These are phyloP conservation scores for Leucophenga varia DNA, from an alignment of 1,140 invertebrate genomes.

Conservation along the genomic window DNA sequence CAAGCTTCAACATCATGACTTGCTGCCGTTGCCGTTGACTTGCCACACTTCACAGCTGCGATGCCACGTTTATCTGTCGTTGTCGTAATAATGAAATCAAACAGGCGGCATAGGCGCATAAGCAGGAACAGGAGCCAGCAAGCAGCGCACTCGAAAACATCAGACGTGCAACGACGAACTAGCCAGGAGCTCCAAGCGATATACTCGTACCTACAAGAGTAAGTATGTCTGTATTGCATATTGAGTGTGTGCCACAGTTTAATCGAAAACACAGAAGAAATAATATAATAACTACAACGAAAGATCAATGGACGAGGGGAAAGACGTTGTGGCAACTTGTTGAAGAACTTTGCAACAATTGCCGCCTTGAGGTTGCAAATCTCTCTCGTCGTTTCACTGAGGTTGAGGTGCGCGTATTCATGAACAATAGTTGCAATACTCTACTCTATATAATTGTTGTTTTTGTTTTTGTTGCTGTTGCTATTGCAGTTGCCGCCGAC, in stretches of 20 bases:
- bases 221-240: too few species aligned
- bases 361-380: conserved; percentile 41
- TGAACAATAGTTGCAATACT: neutral
- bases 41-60: conserved; percentile 6
- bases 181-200: too few species aligned
- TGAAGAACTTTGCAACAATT: neutral
- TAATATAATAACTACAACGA: too few species aligned
- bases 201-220: too few species aligned
- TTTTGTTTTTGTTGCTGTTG: conserved; percentile 8
- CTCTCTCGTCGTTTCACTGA: conserved; percentile 23
- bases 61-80: neutral
- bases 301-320: conserved; percentile 13
- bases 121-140: neutral
- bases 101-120: neutral
- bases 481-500: neutral
- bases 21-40: neutral
- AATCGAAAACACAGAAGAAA: conserved; percentile 31
- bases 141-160: neutral
- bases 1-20: conserved; percentile 1
- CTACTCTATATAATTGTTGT: neutral
- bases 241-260: conserved; percentile 20
- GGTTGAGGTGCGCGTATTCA: neutral
- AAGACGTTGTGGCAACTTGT: conserved; percentile 15
- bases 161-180: neutral
- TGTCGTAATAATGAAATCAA: conserved; percentile 7